phyloP scores from a whole-genome alignment of 2,113 vertebrate species.

The Oryzias javanicus region DNA sequence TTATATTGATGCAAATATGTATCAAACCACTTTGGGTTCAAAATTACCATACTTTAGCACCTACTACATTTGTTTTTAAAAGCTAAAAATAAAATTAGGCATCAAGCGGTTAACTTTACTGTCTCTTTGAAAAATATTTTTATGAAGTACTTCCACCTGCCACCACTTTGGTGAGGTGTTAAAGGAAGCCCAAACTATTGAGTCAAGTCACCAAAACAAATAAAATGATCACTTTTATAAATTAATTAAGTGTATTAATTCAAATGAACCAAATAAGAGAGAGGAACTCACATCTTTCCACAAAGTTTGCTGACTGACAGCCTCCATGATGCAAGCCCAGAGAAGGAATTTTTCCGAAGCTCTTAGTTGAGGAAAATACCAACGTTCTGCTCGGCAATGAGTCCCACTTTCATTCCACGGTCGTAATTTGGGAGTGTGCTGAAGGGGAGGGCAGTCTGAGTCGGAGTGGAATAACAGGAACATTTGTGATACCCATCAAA shows the following conservation, averaged over 20 bases:
- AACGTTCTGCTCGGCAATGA: slow-evolving; percentile 46
- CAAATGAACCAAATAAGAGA: background rate
- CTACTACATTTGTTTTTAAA: too few relatives aligned
- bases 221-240: background rate
- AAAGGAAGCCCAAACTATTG: too few relatives aligned
- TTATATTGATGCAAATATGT: too few relatives aligned
- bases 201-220: too few relatives aligned
- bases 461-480: slow-evolving; percentile 73
- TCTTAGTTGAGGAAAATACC: slow-evolving; percentile 50
- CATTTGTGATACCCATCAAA: slow-evolving; percentile 69
- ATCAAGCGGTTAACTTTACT: too few relatives aligned
- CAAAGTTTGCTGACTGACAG: slow-evolving; percentile 72
- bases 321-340: slow-evolving; percentile 72
- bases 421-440: slow-evolving; percentile 68
- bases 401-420: slow-evolving; percentile 58
- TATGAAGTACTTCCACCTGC: background rate
- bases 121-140: too few relatives aligned
- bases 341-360: slow-evolving; percentile 53
- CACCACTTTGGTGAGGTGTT: slow-evolving; percentile 17
- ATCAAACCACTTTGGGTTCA: too few relatives aligned
- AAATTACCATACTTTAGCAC: too few relatives aligned
- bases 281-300: slow-evolving; percentile 79
- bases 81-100: too few relatives aligned
- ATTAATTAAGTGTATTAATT: background rate
- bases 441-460: slow-evolving; percentile 73